Evolutionary conservation across 2,797 vertebrate species (phyloP).

Genomic region (Podargus strigoides): DNA sequence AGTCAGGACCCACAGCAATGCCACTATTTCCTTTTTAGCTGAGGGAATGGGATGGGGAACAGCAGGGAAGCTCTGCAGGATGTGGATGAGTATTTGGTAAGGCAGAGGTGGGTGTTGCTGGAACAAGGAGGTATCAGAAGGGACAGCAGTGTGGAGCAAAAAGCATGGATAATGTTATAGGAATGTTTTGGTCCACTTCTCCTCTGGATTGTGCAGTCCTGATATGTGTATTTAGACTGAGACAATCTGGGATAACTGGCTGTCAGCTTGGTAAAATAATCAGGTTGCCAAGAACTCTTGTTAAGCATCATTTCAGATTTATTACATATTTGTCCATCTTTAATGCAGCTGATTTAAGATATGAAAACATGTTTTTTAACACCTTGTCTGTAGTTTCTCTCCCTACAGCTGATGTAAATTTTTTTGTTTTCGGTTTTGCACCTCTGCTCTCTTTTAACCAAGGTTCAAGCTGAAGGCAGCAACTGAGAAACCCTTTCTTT

Average conservation of each 20-base stretch:
- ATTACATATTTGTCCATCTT: not conserved
- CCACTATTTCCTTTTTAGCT: not conserved
- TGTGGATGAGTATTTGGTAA: not conserved
- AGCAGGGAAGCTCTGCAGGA: not conserved
- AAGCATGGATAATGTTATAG: not conserved
- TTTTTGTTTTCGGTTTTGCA: not conserved
- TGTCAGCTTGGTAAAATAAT: not conserved
- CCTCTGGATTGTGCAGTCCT: not conserved
- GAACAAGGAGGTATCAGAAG: not conserved
- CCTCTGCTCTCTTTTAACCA: not conserved
- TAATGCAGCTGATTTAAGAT: not conserved
- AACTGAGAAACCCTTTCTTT: not conserved
- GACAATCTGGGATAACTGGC: not conserved
- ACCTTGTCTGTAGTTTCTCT: not conserved
- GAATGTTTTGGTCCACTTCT: not conserved
- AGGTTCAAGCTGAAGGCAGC: not conserved
- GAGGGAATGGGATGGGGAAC: not conserved
- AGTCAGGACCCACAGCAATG: not conserved
- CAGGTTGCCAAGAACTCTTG: not conserved
- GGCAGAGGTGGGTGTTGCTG: not conserved
- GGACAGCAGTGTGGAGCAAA: not conserved
- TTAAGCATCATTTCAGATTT: not conserved
- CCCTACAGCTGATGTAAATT: not conserved
- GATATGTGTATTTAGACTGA: not conserved
- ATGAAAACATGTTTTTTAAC: not conserved